These are phyloP conservation scores for Sussaba pulchella DNA, from an alignment of 2,888 invertebrate genomes.

Conservation along the genomic window DNA sequence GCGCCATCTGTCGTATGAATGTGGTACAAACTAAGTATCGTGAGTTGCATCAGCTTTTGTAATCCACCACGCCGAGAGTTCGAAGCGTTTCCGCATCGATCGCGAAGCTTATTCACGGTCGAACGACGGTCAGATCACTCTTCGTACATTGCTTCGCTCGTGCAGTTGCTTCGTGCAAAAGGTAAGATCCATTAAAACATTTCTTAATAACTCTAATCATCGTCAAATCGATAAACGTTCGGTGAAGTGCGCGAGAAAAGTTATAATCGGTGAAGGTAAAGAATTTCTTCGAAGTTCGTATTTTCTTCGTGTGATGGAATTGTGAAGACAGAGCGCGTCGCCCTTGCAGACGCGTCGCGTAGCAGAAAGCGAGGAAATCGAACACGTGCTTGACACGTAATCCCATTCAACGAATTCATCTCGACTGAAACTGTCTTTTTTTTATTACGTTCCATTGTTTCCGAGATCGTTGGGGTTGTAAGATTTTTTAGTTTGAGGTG, in stretches of 20 bases:
- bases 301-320: neutral
- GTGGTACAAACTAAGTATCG: constrained; percentile 28
- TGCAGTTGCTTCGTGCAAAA: constrained; percentile 68
- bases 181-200: too few species aligned
- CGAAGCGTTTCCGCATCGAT: constrained; percentile 70
- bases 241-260: constrained; percentile 24
- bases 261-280: too few species aligned
- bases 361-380: constrained; percentile 27
- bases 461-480: neutral
- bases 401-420: neutral
- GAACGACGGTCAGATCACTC: constrained; percentile 70
- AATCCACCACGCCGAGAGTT: constrained; percentile 49
- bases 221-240: neutral
- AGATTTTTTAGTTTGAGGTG: constrained; percentile 33
- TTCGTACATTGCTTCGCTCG: constrained; percentile 61
- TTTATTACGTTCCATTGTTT: neutral
- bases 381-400: constrained; percentile 54
- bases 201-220: constrained; percentile 5
- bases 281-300: too few species aligned
- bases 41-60: constrained; percentile 76
- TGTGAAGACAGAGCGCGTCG: constrained; percentile 3
- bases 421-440: neutral
- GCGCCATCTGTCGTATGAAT: constrained; percentile 12
- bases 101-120: constrained; percentile 73
- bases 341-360: constrained; percentile 25